Evolutionary conservation across 1,140 invertebrate genomes (phyloP), one percentile per base, ranked within the genome.

Genomic region (Bombus pascuorum): DNA sequence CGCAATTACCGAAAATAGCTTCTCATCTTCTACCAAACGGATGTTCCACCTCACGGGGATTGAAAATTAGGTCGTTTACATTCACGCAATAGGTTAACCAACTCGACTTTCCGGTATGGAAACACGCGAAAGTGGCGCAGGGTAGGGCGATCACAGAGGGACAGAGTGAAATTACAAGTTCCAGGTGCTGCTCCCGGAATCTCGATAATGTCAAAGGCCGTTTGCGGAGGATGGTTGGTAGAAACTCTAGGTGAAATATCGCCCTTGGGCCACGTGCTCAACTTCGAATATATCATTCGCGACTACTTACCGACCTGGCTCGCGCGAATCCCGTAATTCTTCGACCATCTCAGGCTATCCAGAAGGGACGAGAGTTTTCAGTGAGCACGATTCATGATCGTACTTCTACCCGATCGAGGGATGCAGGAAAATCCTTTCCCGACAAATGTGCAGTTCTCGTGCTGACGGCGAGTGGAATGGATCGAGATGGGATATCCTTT

Each of bases 221-320:
- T 83, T 71, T 73, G 53, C 73, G 71, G 42, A 65, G 73, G 22
- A 18, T 6, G 68, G 74, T 12, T 32, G 86, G 65, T 82, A 47
- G 73, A 87, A 86, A 87, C 78, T 85, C 76, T 73, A 47, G 47
- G 81, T 92, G 90, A 92, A 92, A 92, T 92, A 92, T 92, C 75
- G 87, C 74, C 66, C 65, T 22, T 37, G 73, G 72, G 87, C 89
- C 86, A 86, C 89, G 85, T 87, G 90, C 84, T 88, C 88, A 89
- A 87, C 76, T 90, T 86, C 70, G 90, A 91, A 92, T 92, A 92
- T 92, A 92, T 92, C 91, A 91, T 91, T 91, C 91, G 88, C 84
- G 90, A 91, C 90, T 92, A 91, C 91, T 92, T 91, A 92, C 83
- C 68, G 86, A 74, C 39, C 72, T 66, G 72, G 66, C 66, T 76